phyloP scores from a whole-genome alignment of 1,140 invertebrate species.

The Pachyrhynchus sulphureomaculatus region DNA sequence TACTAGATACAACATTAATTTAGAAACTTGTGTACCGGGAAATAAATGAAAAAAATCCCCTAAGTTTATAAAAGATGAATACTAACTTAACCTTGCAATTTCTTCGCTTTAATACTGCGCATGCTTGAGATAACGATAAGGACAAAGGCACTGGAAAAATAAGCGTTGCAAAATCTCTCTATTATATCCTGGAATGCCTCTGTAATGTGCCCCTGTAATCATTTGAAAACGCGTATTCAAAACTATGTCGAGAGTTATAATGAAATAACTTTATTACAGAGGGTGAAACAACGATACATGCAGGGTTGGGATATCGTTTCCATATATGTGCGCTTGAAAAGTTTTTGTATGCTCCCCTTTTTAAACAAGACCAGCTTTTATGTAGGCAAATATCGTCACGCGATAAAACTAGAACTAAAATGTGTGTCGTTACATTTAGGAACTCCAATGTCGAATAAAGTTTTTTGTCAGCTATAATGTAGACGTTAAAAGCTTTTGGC shows the following conservation, averaged over 20 bases:
- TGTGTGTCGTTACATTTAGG: conserved; percentile 11
- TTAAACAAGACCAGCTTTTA: conserved; percentile 2
- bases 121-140: no score
- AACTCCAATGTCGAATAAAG: conserved; percentile 7
- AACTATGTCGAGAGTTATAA: conserved; percentile 27
- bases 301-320: neutral
- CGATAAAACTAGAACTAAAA: conserved; percentile 23
- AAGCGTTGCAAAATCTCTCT: no score
- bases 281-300: conserved; percentile 13
- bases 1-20: no score
- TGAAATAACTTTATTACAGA: conserved; percentile 27
- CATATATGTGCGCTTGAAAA: conserved; percentile 12
- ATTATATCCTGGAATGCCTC: neutral
- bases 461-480: conserved; percentile 14
- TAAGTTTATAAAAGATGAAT: no score
- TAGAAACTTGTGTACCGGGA: no score
- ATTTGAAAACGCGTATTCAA: conserved; percentile 13
- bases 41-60: no score
- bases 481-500: conserved; percentile 16
- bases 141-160: no score
- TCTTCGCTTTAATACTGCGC: no score
- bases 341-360: conserved; percentile 1
- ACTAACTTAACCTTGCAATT: no score
- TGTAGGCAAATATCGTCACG: conserved; percentile 12
- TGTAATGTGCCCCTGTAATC: conserved; percentile 9